A percentile compares a stretch with the other conserved stretches of the same genome.
These are phyloP conservation scores for Diaprepes abbreviatus DNA, from an alignment of 2,888 invertebrate species.

Conservation along the genomic window DNA sequence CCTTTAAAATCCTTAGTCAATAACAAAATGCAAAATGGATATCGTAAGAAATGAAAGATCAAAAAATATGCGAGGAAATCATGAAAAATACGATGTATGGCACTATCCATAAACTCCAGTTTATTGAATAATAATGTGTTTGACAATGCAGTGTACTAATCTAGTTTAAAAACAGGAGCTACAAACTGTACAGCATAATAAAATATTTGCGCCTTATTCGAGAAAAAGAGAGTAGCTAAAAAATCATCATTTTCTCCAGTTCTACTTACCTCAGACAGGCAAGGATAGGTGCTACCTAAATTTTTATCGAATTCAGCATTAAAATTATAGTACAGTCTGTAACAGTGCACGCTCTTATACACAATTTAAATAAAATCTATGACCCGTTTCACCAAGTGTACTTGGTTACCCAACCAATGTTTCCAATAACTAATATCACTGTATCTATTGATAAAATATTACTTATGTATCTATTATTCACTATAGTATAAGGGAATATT, in stretches of 20 bases:
- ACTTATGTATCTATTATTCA: constrained; percentile 20
- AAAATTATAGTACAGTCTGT: constrained; percentile 37
- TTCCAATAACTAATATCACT: constrained; percentile 50
- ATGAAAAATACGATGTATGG: constrained; percentile 67
- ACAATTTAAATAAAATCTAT: constrained; percentile 47
- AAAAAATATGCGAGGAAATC: constrained; percentile 43
- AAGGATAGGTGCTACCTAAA: not conserved
- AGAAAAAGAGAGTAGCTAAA: constrained; percentile 9
- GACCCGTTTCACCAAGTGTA: constrained; percentile 46
- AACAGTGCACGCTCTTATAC: constrained; percentile 43
- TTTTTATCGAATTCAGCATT: not conserved
- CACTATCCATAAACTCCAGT: constrained; percentile 69
- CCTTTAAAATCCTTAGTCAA: too few relatives aligned
- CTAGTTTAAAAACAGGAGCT: constrained; percentile 59
- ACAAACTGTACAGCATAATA: constrained; percentile 57
- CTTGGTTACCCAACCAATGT: constrained; percentile 45
- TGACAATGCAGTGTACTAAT: constrained; percentile 66
- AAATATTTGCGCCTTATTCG: constrained; percentile 7
- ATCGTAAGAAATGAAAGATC: constrained; percentile 43
- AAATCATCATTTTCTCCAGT: not conserved
- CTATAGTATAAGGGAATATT: not conserved
- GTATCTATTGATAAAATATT: constrained; percentile 44
- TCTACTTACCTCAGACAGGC: not conserved
- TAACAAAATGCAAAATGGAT: constrained; percentile 38
- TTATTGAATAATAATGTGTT: constrained; percentile 68